Evolutionary conservation across 37 sponge, comb jelly and placozoan species (phyloP).

Genomic region (Geodia barretti): DNA sequence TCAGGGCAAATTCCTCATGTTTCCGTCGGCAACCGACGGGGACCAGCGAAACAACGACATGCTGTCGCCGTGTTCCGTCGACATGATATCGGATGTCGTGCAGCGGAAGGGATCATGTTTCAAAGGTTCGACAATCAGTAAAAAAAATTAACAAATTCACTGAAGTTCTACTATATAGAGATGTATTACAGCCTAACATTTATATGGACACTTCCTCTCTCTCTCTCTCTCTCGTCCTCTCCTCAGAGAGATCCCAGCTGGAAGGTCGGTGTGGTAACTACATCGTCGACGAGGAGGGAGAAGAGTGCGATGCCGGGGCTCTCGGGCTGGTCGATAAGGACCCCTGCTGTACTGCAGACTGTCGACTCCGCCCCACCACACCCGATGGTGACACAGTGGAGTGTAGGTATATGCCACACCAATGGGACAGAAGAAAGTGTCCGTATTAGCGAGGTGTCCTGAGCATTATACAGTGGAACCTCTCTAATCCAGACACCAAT

Average conservation of each 20-base stretch:
- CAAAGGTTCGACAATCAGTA: too few species aligned
- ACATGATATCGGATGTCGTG: not conserved
- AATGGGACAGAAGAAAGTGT: not conserved
- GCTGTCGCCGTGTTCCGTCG: not conserved
- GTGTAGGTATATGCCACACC: constrained; percentile 29
- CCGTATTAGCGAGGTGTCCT: too few species aligned
- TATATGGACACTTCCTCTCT: too few species aligned
- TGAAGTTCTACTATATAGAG: too few species aligned
- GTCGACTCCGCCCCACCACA: not conserved
- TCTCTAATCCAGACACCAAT: too few species aligned
- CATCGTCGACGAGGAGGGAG: constrained; percentile 26
- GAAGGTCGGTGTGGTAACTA: constrained; percentile 48
- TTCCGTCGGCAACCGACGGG: constrained; percentile 45
- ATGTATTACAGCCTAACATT: too few species aligned
- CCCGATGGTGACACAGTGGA: not conserved
- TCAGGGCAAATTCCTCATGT: constrained; percentile 69
- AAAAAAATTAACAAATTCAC: too few species aligned
- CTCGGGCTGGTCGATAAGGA: constrained; percentile 10
- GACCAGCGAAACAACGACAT: constrained; percentile 18
- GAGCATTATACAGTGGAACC: too few species aligned
- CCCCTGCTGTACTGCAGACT: constrained; percentile 47
- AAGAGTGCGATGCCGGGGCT: constrained; percentile 63
- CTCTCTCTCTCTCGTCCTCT: not conserved
- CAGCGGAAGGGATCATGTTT: not conserved
- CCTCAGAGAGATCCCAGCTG: not conserved